Evolutionary conservation across 2,113 vertebrate species (phyloP), one percentile per base, ranked within the genome.

Genomic region (Nycticorax nycticorax): DNA sequence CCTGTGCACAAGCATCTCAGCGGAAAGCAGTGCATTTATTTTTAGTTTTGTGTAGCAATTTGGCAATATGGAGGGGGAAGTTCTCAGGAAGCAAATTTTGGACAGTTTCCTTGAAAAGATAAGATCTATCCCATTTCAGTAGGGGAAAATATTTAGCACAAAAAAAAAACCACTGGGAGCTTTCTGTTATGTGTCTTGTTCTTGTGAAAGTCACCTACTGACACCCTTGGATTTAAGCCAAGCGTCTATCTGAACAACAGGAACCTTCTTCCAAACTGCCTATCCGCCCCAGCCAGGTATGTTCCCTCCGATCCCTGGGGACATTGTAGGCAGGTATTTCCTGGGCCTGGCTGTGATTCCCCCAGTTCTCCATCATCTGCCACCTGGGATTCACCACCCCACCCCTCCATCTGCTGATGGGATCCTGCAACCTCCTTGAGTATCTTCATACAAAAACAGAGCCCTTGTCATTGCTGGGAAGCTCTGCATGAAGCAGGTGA

Each of bases 211-310:
- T 82, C 2, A 0, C 84, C 92, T 93, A 79, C 35, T 92, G 87
- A 95, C 91, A 95, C 57, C 77, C 23, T 92, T 95, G 95, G 77
- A 73, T 69, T 72, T 60, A 16, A 37, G 92, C 93, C 96, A 96
- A 66, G 32, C 0, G 3, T 47, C 71, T 94, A 69, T 74, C 85
- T 83, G 63, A 94, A 94, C 68, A 94, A 77, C 81, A 67, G 57
- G 77, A 93, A 89, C 48, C 43, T 92, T 91, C 64, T 89, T 92
- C 92, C 76, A 57, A 85, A 57, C 20, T 82, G n/a, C 45, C 45
- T 86, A 84, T 82, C 91, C 43, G 4, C 80, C 92, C 88, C 76
- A 85, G 83, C 52, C 73, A 87, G 76, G 80, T 66, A 78, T 50
- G 74, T 79, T 93, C 69, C 81, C 55, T 87, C 45, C 1, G 8